phyloP scores from a whole-genome alignment of 2,797 vertebrate genomes.

The Karalla daura region DNA sequence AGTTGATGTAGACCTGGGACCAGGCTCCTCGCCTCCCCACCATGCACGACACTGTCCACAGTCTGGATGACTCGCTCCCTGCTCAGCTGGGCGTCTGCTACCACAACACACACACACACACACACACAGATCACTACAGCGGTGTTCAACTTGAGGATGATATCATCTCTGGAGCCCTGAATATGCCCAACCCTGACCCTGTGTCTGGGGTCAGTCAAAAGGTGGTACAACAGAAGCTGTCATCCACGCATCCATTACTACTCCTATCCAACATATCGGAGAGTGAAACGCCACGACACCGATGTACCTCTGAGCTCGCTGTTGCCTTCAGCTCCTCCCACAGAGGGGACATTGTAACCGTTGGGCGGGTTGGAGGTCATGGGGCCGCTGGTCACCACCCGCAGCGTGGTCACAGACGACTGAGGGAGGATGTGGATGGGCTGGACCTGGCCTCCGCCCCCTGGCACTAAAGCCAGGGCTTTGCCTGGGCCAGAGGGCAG shows the following conservation, averaged over 20 bases:
- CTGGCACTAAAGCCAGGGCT: conserved; percentile 90
- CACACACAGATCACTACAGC: too few relatives aligned
- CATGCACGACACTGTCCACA: conserved; percentile 85
- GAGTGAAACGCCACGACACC: too few relatives aligned
- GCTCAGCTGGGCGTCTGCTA: conserved; percentile 85
- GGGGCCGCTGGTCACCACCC: conserved; percentile 89
- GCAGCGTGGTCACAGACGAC: conserved; percentile 93
- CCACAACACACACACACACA: conserved; percentile 61
- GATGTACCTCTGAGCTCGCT: conserved; percentile 85
- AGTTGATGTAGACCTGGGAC: conserved; percentile 91
- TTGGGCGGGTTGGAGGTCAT: conserved; percentile 85
- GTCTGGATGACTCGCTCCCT: conserved; percentile 94
- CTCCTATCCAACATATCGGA: too few relatives aligned
- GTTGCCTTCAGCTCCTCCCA: conserved; percentile 79
- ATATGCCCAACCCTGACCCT: too few relatives aligned
- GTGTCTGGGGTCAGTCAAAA: too few relatives aligned
- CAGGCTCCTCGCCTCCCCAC: conserved; percentile 88
- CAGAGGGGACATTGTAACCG: conserved; percentile 89
- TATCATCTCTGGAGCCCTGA: too few relatives aligned
- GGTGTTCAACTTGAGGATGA: too few relatives aligned
- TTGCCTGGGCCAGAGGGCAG: conserved; percentile 84
- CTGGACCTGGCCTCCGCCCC: conserved; percentile 87
- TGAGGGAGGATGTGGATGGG: conserved; percentile 92
- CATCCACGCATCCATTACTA: too few relatives aligned
- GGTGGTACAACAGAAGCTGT: too few relatives aligned